Base-by-base conservation (phyloP, 2,113 vertebrate genomes). In the Syngnathus floridae region DNA sequence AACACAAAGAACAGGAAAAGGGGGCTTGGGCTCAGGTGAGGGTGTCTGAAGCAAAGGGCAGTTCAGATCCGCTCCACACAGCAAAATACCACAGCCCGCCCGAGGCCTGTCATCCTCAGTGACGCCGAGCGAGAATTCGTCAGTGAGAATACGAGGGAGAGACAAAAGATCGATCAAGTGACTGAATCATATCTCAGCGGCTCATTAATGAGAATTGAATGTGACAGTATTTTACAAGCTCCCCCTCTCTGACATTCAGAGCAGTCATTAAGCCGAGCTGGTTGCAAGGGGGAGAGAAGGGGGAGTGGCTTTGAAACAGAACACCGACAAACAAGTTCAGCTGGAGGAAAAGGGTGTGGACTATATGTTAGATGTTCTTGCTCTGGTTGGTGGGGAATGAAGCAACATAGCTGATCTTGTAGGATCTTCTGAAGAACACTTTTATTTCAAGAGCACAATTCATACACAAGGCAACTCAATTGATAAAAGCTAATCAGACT, bases 151-250 rank as follows among this genome's bases (percentile, higher is more conserved):
- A 46, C 21, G 58, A 64, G 51, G 51, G 13, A 35, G 36, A 13
- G 65, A 67, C 19, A 36, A 17, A 2, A 31, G 56, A 76, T 73
- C 36, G 31, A 71, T 78, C 38, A 48, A 70, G 73, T 45, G 64
- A 71, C 31, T 67, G 63, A 66, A 57, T 66, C 51, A 8, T 14
- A 14, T 64, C 48, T 64, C 63, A 13, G 46, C 35, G 16, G 31
- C 63, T 52, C 31, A 35, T 67, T 81, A 75, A 82, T 81, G 76
- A 79, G 72, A 64, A 79, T 80, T 73, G 70, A 72, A 74, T 78
- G 72, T 38, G 64, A 66, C 11, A 5, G 16, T 60, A 31, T 66
- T 62, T 58, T 55, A 66, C 79, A 19, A 21, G 60, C 26, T 60
- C 63, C 61, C 66, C 51, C 40, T 21, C 45, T 0, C 26, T 81